These are phyloP conservation scores for Artibeus jamaicensis DNA, from an alignment of 2,797 vertebrate genomes.

Conservation along the genomic window DNA sequence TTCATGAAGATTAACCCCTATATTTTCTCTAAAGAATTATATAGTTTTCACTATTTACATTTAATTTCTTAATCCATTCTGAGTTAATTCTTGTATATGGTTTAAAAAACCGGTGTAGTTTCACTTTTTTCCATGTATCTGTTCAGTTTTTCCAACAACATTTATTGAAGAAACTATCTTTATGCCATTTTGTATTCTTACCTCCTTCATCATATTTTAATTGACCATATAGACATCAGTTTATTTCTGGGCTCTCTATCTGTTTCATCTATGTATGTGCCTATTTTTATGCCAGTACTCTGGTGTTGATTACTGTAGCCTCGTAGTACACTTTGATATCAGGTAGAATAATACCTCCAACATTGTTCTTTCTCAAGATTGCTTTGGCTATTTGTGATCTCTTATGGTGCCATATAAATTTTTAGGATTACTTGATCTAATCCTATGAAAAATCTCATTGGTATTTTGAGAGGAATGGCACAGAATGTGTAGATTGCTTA, in stretches of 20 bases:
- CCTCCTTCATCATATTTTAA: not conserved
- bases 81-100: not conserved
- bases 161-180: not conserved
- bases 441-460: too few relatives aligned
- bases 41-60: not conserved
- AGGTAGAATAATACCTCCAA: too few relatives aligned
- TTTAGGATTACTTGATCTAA: too few relatives aligned
- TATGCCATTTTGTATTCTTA: not conserved
- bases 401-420: not conserved
- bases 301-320: not conserved
- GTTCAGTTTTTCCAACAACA: not conserved
- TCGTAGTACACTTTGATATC: not conserved
- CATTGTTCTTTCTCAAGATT: not conserved
- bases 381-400: not conserved
- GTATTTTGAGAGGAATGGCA: too few relatives aligned
- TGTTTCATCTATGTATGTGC: not conserved
- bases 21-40: not conserved
- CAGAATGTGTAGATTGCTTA: too few relatives aligned
- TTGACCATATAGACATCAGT: not conserved
- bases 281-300: not conserved
- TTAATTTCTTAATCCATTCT: not conserved
- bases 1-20: not conserved
- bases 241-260: not conserved
- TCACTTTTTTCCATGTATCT: not conserved
- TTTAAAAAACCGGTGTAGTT: not conserved